phyloP scores from a whole-genome alignment of 1,140 invertebrate genomes.

The Eupeodes corollae region DNA sequence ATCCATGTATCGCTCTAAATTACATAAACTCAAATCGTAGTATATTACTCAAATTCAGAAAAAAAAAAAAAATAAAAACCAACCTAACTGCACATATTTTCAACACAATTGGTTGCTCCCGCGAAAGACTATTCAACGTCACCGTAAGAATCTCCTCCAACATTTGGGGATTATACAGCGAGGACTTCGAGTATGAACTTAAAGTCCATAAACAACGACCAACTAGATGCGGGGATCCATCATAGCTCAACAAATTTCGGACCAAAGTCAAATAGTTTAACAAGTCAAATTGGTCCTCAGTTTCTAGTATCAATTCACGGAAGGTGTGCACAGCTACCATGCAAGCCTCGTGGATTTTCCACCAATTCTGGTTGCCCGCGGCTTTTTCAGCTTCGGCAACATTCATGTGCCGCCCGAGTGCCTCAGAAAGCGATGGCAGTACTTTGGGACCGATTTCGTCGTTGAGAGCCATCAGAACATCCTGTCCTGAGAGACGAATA shows the following conservation, averaged over 20 bases:
- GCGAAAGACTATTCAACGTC: slow-evolving; percentile 24
- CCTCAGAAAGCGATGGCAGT: slow-evolving; percentile 48
- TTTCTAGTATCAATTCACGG: slow-evolving; percentile 46
- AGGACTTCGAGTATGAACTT: slow-evolving; percentile 49
- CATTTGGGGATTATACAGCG: slow-evolving; percentile 30
- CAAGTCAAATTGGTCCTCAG: slow-evolving; percentile 53
- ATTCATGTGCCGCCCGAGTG: slow-evolving; percentile 53
- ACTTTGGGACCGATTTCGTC: slow-evolving; percentile 51
- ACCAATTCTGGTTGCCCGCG: slow-evolving; percentile 49
- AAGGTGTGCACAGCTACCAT: slow-evolving; percentile 53
- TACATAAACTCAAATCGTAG: neutral
- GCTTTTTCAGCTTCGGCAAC: slow-evolving; percentile 42
- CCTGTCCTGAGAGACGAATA: slow-evolving; percentile 63
- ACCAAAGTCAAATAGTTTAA: slow-evolving; percentile 52
- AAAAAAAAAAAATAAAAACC: slow-evolving; percentile 4
- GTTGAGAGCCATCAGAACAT: slow-evolving; percentile 50
- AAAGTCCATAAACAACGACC: slow-evolving; percentile 61
- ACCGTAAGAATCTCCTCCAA: slow-evolving; percentile 26
- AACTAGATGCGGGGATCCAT: slow-evolving; percentile 49
- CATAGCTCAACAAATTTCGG: slow-evolving; percentile 25
- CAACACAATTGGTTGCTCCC: slow-evolving; percentile 28
- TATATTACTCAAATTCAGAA: neutral
- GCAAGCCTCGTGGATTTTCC: slow-evolving; percentile 67
- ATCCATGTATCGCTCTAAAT: slow-evolving; percentile 33
- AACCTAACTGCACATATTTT: slow-evolving; percentile 28